Percentiles rank a stretch among this genome's conserved stretches.
Conservation (phyloP, 2,888 invertebrate species). For the Acrobeloides nanus region DNA sequence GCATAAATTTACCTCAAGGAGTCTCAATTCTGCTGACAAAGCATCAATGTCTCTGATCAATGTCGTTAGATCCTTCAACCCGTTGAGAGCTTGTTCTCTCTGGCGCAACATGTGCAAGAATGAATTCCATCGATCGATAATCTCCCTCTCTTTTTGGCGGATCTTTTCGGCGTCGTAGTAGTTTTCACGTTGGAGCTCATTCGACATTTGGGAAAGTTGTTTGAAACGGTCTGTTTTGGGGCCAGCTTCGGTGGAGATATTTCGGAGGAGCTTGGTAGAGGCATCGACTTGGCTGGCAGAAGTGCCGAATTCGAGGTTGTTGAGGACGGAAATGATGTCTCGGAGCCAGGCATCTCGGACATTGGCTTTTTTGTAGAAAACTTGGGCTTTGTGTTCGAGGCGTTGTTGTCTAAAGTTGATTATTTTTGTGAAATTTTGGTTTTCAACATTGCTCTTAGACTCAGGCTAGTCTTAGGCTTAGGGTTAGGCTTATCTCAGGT, state of each 20-base stretch:
- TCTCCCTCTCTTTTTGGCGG: constrained; percentile 53
- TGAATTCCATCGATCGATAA: constrained; percentile 66
- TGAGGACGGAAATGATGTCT: constrained; percentile 75
- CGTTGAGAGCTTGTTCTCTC: constrained; percentile 60
- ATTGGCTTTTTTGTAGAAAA: constrained; percentile 80
- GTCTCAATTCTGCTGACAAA: constrained; percentile 72
- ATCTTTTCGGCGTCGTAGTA: constrained; percentile 83
- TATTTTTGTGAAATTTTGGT: constrained; percentile 1
- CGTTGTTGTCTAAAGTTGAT: constrained; percentile 66
- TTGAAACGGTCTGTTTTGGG: constrained; percentile 77
- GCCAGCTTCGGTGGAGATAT: constrained; percentile 28
- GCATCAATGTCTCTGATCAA: constrained; percentile 84
- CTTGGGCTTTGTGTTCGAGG: constrained; percentile 85
- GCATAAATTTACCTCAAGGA: constrained; percentile 69
- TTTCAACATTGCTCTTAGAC: constrained; percentile 3
- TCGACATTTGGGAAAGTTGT: constrained; percentile 84
- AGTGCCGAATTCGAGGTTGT: constrained; percentile 62
- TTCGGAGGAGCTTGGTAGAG: constrained; percentile 22
- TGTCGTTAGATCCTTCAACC: constrained; percentile 76
- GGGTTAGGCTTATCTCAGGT: too few relatives aligned
- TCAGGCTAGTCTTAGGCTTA: neutral
- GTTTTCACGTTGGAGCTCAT: constrained; percentile 79
- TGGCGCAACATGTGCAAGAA: constrained; percentile 76
- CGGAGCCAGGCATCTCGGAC: constrained; percentile 87
- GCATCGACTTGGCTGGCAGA: constrained; percentile 67